Evolutionary conservation across 2,113 vertebrate genomes (phyloP).

Genomic region (Melanerpes aurifrons): DNA sequence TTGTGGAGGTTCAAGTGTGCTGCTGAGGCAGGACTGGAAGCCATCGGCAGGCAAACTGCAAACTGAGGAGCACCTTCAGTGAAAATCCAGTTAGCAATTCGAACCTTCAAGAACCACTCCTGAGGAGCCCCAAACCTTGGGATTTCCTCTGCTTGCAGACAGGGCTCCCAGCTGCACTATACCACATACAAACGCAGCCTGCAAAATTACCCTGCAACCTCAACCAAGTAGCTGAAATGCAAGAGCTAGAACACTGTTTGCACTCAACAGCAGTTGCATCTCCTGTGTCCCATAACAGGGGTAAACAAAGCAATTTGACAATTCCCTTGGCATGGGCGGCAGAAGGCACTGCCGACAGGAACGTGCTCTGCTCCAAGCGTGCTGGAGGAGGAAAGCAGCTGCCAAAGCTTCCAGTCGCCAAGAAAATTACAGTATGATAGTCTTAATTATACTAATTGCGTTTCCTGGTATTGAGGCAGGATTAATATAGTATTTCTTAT

Average conservation of each 20-base stretch:
- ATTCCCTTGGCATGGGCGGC: not conserved
- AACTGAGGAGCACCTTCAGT: not conserved
- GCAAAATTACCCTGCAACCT: not conserved
- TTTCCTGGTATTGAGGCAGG: constrained; percentile 41
- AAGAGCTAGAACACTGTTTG: not conserved
- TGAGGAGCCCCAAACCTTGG: not conserved
- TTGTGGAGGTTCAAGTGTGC: fast-evolving
- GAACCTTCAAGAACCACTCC: not conserved
- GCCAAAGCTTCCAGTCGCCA: constrained; percentile 19
- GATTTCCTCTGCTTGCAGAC: not conserved
- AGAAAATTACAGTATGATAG: constrained; percentile 56
- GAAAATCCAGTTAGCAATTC: not conserved
- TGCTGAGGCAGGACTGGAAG: not conserved
- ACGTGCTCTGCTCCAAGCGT: not conserved
- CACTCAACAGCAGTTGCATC: not conserved
- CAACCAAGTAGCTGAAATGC: not conserved
- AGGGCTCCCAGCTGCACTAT: not conserved
- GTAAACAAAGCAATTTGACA: not conserved
- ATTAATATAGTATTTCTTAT: constrained; percentile 41
- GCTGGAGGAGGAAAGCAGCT: not conserved
- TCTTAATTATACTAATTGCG: constrained; percentile 55
- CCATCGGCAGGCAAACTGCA: not conserved
- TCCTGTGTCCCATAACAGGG: not conserved
- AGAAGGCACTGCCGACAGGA: not conserved
- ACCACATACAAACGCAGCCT: not conserved